phyloP scores from a whole-genome alignment of 2,888 invertebrate species.

The Pterostichus niger region DNA sequence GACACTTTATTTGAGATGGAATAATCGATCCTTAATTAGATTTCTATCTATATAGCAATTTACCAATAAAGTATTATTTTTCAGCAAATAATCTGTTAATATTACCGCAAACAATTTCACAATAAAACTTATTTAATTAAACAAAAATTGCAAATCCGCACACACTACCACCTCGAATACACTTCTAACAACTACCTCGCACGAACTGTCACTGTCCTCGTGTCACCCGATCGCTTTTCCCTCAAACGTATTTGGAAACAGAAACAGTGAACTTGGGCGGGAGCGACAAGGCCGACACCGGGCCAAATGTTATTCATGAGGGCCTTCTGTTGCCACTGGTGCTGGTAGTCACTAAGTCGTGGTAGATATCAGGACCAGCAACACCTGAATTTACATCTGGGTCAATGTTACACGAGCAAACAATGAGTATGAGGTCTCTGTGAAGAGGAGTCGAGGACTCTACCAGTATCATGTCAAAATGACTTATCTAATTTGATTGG shows the following conservation, averaged over 20 bases:
- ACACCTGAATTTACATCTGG: constrained; percentile 50
- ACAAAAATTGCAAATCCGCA: background rate
- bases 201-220: background rate
- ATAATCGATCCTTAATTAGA: too few relatives aligned
- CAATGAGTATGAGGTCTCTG: background rate
- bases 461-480: constrained; percentile 21
- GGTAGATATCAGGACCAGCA: background rate
- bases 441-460: background rate
- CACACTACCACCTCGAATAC: background rate
- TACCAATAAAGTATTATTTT: too few relatives aligned
- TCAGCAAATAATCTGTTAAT: too few relatives aligned
- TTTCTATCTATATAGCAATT: too few relatives aligned
- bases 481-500: background rate
- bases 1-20: too few relatives aligned
- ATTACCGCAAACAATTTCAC: too few relatives aligned
- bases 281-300: background rate
- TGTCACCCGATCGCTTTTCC: background rate
- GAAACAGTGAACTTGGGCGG: constrained; percentile 24
- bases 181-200: background rate
- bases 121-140: background rate
- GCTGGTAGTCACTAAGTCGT: constrained; percentile 21
- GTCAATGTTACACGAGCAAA: constrained; percentile 49
- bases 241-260: background rate
- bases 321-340: constrained; percentile 38
- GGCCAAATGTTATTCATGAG: constrained; percentile 52